phyloP scores from a whole-genome alignment of 1,140 invertebrate species.

The Lerema accius region DNA sequence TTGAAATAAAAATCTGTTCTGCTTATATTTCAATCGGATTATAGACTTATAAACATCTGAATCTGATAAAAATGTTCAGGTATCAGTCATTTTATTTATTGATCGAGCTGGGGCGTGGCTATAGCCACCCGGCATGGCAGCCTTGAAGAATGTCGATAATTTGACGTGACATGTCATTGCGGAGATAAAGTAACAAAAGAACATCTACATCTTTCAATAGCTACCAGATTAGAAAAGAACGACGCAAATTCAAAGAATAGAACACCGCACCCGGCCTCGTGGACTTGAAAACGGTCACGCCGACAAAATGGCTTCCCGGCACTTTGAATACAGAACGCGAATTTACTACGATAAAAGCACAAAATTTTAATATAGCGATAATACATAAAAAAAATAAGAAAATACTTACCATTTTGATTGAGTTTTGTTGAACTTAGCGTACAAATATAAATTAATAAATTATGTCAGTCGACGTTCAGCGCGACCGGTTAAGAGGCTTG shows the following conservation, averaged over 20 bases:
- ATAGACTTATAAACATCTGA: not conserved
- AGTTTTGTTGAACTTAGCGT: constrained; percentile 76
- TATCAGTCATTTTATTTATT: not conserved
- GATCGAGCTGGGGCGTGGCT: constrained; percentile 30
- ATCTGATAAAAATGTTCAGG: not conserved
- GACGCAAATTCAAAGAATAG: constrained; percentile 38
- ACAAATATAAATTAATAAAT: constrained; percentile 78
- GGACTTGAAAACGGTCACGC: constrained; percentile 42
- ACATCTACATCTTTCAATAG: constrained; percentile 2
- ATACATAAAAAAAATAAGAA: constrained; percentile 26
- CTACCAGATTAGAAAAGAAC: not conserved
- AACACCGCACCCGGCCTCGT: constrained; percentile 46
- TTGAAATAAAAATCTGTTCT: not conserved
- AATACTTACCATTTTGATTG: constrained; percentile 78
- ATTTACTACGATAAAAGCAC: constrained; percentile 13
- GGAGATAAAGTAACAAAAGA: not conserved
- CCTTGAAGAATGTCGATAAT: constrained; percentile 32
- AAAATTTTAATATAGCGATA: constrained; percentile 4
- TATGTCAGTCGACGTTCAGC: constrained; percentile 77
- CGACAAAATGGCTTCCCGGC: constrained; percentile 74
- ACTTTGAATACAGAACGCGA: constrained; percentile 36
- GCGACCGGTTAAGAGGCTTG: constrained; percentile 79
- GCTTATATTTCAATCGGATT: not conserved
- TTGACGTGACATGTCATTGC: constrained; percentile 11
- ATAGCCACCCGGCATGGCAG: constrained; percentile 30